These are phyloP conservation scores for Fratercula arctica DNA, from an alignment of 2,797 vertebrate species.

Conservation along the genomic window DNA sequence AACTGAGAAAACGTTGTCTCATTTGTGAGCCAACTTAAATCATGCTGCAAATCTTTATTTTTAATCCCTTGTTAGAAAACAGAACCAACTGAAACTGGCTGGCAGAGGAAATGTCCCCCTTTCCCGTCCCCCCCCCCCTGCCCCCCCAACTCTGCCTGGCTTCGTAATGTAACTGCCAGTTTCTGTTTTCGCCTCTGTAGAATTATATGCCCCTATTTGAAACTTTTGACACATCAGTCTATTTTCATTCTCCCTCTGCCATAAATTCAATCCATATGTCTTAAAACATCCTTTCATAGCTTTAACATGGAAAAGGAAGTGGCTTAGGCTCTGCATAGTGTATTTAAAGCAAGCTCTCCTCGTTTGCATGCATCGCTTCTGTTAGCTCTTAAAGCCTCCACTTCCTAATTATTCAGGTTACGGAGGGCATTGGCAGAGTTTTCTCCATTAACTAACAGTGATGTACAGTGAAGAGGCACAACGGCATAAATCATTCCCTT, in stretches of 20 bases:
- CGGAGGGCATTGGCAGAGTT: conserved; percentile 31
- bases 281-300: conserved; percentile 60
- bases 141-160: neutral
- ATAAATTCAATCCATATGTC: conserved; percentile 71
- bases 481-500: conserved; percentile 38
- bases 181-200: conserved; percentile 47
- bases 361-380: conserved; percentile 25
- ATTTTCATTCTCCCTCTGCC: conserved; percentile 55
- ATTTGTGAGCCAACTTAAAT: neutral
- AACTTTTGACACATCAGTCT: conserved; percentile 70
- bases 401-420: conserved; percentile 62
- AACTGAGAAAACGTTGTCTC: neutral
- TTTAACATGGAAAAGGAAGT: conserved; percentile 50
- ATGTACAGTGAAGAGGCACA: conserved; percentile 18
- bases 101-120: neutral
- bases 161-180: conserved; percentile 39
- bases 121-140: too few relatives aligned
- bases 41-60: neutral
- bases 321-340: neutral
- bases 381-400: conserved; percentile 22
- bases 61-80: conserved; percentile 32
- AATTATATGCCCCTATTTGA: conserved; percentile 60
- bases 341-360: neutral
- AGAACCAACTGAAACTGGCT: conserved; percentile 24
- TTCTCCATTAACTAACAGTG: conserved; percentile 28